These are phyloP conservation scores for Coptodon rendalli DNA, from an alignment of 2,113 vertebrate genomes.

Conservation along the genomic window DNA sequence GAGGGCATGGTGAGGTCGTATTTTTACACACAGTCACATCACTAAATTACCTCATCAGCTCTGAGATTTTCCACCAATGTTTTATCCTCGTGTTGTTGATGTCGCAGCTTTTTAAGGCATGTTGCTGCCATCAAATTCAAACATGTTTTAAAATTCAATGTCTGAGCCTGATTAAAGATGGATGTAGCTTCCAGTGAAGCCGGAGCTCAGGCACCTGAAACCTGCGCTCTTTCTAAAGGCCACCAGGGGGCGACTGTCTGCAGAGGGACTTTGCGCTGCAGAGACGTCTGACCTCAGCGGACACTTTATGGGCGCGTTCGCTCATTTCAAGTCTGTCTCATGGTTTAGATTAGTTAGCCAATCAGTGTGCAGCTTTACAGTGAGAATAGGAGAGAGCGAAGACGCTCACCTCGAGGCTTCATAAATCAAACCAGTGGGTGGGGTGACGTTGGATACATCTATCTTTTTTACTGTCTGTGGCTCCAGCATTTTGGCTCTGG, in stretches of 20 bases:
- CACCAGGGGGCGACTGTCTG: neutral
- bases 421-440: neutral
- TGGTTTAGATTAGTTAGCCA: neutral
- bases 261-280: neutral
- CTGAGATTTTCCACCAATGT: neutral
- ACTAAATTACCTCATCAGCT: neutral
- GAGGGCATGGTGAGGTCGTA: accelerated
- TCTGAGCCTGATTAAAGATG: neutral
- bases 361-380: neutral
- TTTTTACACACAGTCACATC: neutral
- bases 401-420: neutral
- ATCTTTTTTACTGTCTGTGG: neutral
- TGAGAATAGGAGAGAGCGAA: neutral
- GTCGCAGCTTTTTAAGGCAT: neutral
- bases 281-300: neutral
- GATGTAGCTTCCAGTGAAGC: neutral
- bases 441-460: accelerated
- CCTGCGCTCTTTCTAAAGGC: neutral
- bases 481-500: neutral
- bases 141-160: neutral
- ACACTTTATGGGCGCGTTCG: neutral
- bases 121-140: neutral
- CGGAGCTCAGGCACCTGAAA: neutral
- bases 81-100: neutral
- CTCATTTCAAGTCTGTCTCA: neutral